Conservation (phyloP, 2,113 vertebrate genomes). For the Strigops habroptila region DNA sequence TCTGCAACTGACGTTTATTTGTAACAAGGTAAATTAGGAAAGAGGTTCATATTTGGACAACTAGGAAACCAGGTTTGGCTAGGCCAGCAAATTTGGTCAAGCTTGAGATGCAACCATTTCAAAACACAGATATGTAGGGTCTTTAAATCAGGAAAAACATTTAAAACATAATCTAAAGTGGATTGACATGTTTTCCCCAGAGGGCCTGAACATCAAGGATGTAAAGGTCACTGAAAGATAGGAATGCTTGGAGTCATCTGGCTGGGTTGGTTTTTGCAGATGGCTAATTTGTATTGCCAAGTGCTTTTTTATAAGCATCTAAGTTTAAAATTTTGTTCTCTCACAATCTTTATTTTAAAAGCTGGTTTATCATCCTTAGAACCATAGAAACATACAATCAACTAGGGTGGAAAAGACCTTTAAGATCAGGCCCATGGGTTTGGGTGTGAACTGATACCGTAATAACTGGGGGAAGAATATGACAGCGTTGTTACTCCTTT, state of each 20-base stretch:
- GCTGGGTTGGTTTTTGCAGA: not conserved
- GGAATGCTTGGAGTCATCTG: not conserved
- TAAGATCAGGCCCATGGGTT: not conserved
- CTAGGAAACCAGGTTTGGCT: not conserved
- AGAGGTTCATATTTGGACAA: accelerated
- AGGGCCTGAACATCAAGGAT: not conserved
- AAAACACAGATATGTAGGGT: not conserved
- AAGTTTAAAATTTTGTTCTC: not conserved
- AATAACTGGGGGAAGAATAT: accelerated
- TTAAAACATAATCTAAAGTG: not conserved
- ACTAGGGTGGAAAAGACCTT: not conserved
- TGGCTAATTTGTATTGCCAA: not conserved
- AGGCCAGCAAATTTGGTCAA: not conserved
- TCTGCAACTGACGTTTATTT: not conserved
- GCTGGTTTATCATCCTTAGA: not conserved
- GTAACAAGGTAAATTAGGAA: accelerated
- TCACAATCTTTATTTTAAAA: not conserved
- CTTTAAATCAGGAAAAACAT: not conserved
- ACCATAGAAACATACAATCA: not conserved
- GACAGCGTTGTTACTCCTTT: not conserved
- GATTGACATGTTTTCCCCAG: not conserved
- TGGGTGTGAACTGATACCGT: not conserved
- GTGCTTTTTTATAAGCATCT: not conserved
- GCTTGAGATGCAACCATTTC: not conserved
- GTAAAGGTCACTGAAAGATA: not conserved